These are phyloP conservation scores for Zhengitettix transpicula DNA, from an alignment of 2,888 invertebrate genomes.

Conservation along the genomic window DNA sequence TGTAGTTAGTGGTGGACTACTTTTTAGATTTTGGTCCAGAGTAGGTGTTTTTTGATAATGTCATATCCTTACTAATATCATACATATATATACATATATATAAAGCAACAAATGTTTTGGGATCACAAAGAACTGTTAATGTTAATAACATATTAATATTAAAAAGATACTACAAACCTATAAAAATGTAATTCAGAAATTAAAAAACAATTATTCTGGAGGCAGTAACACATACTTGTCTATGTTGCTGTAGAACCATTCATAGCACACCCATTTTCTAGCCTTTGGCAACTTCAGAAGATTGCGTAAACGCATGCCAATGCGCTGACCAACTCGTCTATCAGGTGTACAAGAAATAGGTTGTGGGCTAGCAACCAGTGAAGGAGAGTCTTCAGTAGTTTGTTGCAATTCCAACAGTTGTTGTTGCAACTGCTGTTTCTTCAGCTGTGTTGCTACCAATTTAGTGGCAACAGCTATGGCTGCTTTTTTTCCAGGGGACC, in stretches of 20 bases:
- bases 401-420: neutral
- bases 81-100: too few species aligned
- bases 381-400: neutral
- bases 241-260: constrained; percentile 98
- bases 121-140: too few species aligned
- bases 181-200: too few species aligned
- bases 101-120: too few species aligned
- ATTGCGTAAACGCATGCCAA: constrained; percentile 78
- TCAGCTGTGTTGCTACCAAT: constrained; percentile 26
- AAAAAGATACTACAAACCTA: too few species aligned
- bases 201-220: too few species aligned
- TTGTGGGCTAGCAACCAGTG: neutral
- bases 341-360: constrained; percentile 34
- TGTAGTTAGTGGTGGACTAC: too few species aligned
- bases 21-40: too few species aligned
- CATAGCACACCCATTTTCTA: constrained; percentile 98
- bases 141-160: too few species aligned
- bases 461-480: constrained; percentile 28
- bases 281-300: constrained; percentile 93
- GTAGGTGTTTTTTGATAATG: too few species aligned
- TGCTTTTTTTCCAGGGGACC: constrained; percentile 33
- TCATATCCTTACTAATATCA: too few species aligned
- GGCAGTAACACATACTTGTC: constrained; percentile 41
- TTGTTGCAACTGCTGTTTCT: constrained; percentile 6
- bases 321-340: constrained; percentile 72